Evolutionary conservation across 2,888 invertebrate genomes (phyloP).

Genomic region (Trilocha varians): DNA sequence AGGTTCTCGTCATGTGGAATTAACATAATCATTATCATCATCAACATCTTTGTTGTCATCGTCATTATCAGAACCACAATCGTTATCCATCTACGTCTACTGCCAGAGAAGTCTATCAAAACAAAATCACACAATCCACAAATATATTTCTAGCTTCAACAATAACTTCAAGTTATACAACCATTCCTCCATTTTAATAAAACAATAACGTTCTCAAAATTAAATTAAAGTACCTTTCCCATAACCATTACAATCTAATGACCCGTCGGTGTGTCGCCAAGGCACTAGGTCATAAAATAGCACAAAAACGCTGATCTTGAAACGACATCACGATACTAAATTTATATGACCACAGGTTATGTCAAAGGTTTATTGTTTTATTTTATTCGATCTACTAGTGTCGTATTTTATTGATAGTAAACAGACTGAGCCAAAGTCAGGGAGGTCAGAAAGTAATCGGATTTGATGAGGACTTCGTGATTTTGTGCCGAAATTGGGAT

Average conservation of each 20-base stretch:
- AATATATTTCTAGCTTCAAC: no score
- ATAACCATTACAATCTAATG: not conserved
- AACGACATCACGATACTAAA: constrained; percentile 12
- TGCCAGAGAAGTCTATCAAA: no score
- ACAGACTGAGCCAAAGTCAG: not conserved
- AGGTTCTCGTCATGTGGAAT: no score
- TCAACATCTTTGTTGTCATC: no score
- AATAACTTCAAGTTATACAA: no score
- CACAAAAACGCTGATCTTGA: not conserved
- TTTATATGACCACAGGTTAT: constrained; percentile 14
- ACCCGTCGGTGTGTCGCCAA: not conserved
- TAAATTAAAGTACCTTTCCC: not conserved
- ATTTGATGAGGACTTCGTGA: not conserved
- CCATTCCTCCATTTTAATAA: no score
- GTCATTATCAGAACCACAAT: no score
- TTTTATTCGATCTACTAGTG: not conserved
- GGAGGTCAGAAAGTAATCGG: not conserved
- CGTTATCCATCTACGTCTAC: no score
- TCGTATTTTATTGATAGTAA: not conserved
- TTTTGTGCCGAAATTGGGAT: not conserved
- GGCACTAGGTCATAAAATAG: not conserved
- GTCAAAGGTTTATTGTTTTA: constrained; percentile 13
- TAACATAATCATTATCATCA: no score
- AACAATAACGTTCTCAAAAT: not conserved
- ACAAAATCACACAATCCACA: no score